Base-by-base conservation (phyloP, 2,888 invertebrate genomes). In the Acanthococcus lagerstroemiae region DNA sequence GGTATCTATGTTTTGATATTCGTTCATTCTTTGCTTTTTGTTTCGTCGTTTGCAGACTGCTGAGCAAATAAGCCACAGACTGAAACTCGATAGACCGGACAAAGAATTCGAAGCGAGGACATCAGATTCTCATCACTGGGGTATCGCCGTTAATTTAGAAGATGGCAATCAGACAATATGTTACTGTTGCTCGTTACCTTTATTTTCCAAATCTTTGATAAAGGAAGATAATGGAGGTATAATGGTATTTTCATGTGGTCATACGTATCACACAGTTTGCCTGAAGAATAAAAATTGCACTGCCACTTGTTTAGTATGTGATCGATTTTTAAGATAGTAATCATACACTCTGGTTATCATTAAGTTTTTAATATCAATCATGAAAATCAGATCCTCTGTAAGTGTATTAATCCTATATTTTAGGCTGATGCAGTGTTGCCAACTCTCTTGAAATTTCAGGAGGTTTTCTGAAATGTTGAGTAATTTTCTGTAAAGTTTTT, bases 161-260 rank as follows among this genome's bases (percentile, higher is more conserved):
- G 73, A 74, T 45, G 25, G 71, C n/a, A 69, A 71, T 25, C 67
- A 69, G 25, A 72, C 68, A 65, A 68, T 68, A 65, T 74, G 72
- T 70, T 68, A 48, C 55, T 71, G 66, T 67, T 84, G 84, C 71
- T 82, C 82, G 57, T 73, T 84, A 72, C 81, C 81, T 67, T 75
- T 84, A 50, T 78, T 80, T 70, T 83, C 83, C 69, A 79, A 79
- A 63, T 79, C 83, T 57, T 72, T 84, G 52, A 77, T 84, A 26
- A 54, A 65, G 37, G 69, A 67, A 27, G 78, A 80, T 73, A 81
- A 82, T 74, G 83, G 81, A 71, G 84, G 84, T 15, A 73, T 84
- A 2, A 81, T 82, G 76, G 79, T 81, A 55, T 84, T 83, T 74
- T 79, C 79, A 65, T 84, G 84, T 72, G 82, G 83, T 55, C 84